Conservation (phyloP, 2,888 invertebrate species). For the Apamea crenata region DNA sequence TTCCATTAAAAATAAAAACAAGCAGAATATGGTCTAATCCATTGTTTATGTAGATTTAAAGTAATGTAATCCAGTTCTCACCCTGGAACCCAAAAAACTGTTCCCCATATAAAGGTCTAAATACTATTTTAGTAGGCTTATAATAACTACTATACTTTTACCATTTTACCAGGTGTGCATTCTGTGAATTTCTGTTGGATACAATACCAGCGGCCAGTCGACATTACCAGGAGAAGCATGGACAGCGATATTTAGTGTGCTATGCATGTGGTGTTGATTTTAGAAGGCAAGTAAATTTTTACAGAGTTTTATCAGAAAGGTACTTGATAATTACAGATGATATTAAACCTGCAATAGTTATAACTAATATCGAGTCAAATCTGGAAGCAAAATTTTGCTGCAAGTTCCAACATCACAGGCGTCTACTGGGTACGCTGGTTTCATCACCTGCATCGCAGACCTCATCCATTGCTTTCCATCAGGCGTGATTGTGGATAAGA, state of each 20-base stretch:
- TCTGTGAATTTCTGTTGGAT: conserved; percentile 70
- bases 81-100: no score
- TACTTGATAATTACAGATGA: not conserved
- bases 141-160: not conserved
- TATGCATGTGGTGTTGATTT: conserved; percentile 84
- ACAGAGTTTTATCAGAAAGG: not conserved
- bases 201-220: conserved; percentile 74
- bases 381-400: no score
- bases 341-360: no score
- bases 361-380: no score
- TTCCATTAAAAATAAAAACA: not conserved
- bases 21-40: not conserved
- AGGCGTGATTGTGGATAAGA: no score
- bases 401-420: no score
- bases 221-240: conserved; percentile 84
- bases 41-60: not conserved
- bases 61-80: no score
- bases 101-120: not conserved
- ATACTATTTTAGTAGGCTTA: not conserved
- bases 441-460: no score
- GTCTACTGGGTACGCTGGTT: no score
- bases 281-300: conserved; percentile 74
- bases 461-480: no score
- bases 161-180: conserved; percentile 74
- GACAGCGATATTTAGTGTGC: conserved; percentile 81